phyloP scores from a whole-genome alignment of 2,888 invertebrate genomes.

The Isotomurus palustris region DNA sequence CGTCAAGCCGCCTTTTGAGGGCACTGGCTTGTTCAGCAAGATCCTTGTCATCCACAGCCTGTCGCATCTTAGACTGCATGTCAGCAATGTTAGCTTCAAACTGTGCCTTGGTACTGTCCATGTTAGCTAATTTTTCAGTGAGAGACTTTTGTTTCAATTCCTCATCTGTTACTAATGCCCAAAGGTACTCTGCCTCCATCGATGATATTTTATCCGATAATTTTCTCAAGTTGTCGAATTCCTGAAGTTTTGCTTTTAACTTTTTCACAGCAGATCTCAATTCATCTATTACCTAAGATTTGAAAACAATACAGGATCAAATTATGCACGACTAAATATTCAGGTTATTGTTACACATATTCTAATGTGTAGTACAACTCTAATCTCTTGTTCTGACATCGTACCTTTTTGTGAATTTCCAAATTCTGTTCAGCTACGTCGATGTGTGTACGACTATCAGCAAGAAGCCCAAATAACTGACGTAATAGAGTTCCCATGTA shows the following conservation, averaged over 20 bases:
- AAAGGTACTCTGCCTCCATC: background rate
- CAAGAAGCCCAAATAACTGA: slow-evolving; percentile 19
- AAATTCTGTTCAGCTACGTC: slow-evolving; percentile 11
- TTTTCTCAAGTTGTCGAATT: background rate
- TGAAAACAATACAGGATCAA: background rate
- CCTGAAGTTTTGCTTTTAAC: background rate
- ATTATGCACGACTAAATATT: too few relatives aligned
- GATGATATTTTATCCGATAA: background rate
- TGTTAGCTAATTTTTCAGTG: too few relatives aligned
- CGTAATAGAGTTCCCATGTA: slow-evolving; percentile 36
- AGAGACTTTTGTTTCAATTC: slow-evolving; percentile 1
- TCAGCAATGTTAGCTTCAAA: too few relatives aligned
- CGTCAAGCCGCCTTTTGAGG: background rate
- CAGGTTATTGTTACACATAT: too few relatives aligned
- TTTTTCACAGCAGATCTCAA: background rate
- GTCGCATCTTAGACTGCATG: too few relatives aligned
- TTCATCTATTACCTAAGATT: background rate
- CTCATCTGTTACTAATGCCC: slow-evolving; percentile 4
- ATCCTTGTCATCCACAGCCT: too few relatives aligned
- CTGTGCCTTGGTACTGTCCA: too few relatives aligned
- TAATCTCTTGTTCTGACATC: too few relatives aligned
- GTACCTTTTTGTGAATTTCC: slow-evolving; percentile 3
- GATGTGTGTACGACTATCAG: slow-evolving; percentile 11
- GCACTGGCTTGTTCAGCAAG: too few relatives aligned
- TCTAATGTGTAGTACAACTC: too few relatives aligned